phyloP scores from a whole-genome alignment of 2,113 vertebrate genomes.

The Gymnocephalus cernua region DNA sequence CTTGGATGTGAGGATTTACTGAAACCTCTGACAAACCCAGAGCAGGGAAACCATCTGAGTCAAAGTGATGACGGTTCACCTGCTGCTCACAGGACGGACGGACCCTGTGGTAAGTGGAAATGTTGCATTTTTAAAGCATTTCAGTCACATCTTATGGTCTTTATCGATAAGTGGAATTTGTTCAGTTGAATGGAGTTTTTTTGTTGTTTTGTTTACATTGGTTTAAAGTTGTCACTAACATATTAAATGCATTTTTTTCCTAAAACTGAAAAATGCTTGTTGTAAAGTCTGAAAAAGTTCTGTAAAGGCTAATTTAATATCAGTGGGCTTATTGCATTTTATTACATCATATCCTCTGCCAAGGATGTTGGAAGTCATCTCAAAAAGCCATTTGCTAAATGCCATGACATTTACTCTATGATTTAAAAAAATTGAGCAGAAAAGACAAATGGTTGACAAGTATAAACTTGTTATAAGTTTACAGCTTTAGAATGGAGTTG shows the following conservation, averaged over 20 bases:
- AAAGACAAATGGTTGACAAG: background rate
- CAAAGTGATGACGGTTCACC: conserved; percentile 24
- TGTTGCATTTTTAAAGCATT: background rate
- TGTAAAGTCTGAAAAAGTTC: background rate
- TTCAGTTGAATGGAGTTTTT: background rate
- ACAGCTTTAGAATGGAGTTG: background rate
- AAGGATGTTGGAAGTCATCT: background rate
- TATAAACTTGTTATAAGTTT: background rate
- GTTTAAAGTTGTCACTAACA: background rate
- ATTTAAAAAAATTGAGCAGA: conserved; percentile 4
- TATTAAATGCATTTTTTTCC: background rate
- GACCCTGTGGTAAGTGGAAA: conserved; percentile 30
- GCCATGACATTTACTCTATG: conserved; percentile 11
- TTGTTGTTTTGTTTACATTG: background rate
- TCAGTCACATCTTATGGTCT: background rate
- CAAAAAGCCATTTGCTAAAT: background rate
- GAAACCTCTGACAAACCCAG: conserved; percentile 19
- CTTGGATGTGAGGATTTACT: conserved; percentile 77
- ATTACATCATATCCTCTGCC: background rate
- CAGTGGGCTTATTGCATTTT: background rate
- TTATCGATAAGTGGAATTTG: background rate
- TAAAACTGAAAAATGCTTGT: background rate
- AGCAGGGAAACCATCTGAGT: conserved; percentile 21
- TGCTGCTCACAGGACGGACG: background rate
- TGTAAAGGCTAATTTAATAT: conserved; percentile 14